phyloP scores from a whole-genome alignment of 1,140 invertebrate species.

The Drosophila albomicans region DNA sequence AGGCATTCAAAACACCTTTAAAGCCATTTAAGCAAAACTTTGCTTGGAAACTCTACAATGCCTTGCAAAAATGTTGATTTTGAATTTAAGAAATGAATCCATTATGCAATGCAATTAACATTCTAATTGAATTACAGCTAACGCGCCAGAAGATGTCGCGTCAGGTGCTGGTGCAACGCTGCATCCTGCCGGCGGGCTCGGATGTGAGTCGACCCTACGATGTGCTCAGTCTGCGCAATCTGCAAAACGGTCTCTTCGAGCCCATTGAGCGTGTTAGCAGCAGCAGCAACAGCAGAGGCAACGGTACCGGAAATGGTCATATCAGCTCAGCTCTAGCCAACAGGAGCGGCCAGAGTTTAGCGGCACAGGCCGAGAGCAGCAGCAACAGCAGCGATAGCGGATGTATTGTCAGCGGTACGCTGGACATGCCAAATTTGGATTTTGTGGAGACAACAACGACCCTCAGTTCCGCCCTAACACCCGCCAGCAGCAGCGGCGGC shows the following conservation, averaged over 20 bases:
- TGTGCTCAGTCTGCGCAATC: conserved; percentile 56
- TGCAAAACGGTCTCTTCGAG: conserved; percentile 68
- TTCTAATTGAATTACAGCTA: conserved; percentile 39
- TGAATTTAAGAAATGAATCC: too few species aligned
- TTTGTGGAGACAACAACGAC: conserved; percentile 10
- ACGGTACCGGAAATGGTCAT: neutral
- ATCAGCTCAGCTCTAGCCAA: neutral
- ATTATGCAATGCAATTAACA: too few species aligned
- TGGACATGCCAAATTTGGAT: conserved; percentile 63
- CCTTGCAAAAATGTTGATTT: too few species aligned
- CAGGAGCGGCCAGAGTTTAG: neutral
- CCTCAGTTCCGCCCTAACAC: neutral
- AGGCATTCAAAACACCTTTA: too few species aligned
- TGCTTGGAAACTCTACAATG: too few species aligned
- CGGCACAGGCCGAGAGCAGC: conserved; percentile 12
- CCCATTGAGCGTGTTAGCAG: conserved; percentile 50
- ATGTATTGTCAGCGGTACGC: neutral
- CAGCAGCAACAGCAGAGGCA: conserved; percentile 6
- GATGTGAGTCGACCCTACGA: conserved; percentile 57
- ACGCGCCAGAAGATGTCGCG: conserved; percentile 74
- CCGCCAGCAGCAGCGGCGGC: neutral
- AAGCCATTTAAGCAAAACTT: too few species aligned
- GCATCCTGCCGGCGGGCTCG: conserved; percentile 60
- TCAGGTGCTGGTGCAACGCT: conserved; percentile 75
- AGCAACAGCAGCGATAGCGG: neutral